Evolutionary conservation across 1,140 invertebrate genomes (phyloP).

Genomic region (Maniola jurtina): DNA sequence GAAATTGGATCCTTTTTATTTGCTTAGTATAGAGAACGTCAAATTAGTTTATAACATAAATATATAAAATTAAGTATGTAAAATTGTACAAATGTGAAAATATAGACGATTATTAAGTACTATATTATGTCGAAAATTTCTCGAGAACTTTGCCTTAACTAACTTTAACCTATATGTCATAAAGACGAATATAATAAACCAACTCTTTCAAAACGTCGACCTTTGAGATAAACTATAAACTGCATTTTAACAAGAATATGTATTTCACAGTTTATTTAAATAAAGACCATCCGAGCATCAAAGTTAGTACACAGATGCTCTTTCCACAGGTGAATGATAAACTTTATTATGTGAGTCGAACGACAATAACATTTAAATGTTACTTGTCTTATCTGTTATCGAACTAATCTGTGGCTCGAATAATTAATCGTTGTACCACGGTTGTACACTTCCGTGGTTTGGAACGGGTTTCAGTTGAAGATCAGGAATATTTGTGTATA

Average conservation of each 20-base stretch:
- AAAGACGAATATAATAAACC: background rate
- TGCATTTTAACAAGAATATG: constrained; percentile 27
- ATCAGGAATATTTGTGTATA: constrained; percentile 27
- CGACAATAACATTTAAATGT: constrained; percentile 49
- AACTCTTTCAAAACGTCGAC: constrained; percentile 20
- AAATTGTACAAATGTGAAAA: too few relatives aligned
- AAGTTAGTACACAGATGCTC: constrained; percentile 42
- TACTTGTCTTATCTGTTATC: constrained; percentile 42
- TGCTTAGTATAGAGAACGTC: too few relatives aligned
- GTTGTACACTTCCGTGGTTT: constrained; percentile 53
- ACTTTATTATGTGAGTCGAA: constrained; percentile 39
- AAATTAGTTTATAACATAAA: too few relatives aligned
- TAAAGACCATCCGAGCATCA: constrained; percentile 30
- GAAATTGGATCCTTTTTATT: too few relatives aligned
- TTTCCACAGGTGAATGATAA: constrained; percentile 38
- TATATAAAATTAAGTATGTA: too few relatives aligned
- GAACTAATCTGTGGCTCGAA: constrained; percentile 49
- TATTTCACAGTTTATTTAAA: constrained; percentile 35
- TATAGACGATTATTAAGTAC: too few relatives aligned
- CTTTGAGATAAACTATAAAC: constrained; percentile 28
- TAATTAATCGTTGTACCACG: constrained; percentile 59
- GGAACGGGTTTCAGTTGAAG: constrained; percentile 43
- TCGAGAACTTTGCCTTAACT: too few relatives aligned
- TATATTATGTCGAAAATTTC: too few relatives aligned
- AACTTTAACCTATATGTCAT: background rate